Conservation (phyloP, 2,113 vertebrate species). For the Ciconia boyciana region DNA sequence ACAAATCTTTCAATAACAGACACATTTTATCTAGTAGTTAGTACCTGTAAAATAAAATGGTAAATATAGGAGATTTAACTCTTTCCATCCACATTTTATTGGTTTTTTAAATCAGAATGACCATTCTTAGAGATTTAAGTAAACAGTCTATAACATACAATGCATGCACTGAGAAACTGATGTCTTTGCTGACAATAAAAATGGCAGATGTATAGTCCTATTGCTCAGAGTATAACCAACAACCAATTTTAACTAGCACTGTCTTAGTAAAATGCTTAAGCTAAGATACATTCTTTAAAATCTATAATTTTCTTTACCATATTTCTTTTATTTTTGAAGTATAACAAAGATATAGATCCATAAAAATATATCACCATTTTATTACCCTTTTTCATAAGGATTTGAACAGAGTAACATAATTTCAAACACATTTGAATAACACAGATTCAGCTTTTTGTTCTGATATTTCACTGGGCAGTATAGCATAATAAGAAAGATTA, state of each 20-base stretch:
- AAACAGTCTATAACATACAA: not conserved
- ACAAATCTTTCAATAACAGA: not conserved
- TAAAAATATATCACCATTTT: not conserved
- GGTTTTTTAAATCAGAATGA: not conserved
- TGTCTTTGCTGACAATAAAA: conserved; percentile 5
- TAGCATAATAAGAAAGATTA: not conserved
- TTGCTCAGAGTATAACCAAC: not conserved
- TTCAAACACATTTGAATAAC: not conserved
- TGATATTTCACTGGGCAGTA: not conserved
- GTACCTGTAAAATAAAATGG: conserved; percentile 18
- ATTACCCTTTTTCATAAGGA: not conserved
- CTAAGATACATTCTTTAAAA: not conserved
- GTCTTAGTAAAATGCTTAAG: conserved; percentile 10
- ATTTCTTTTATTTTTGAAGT: not conserved
- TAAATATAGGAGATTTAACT: not conserved
- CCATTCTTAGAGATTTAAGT: not conserved
- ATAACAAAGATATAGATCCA: not conserved
- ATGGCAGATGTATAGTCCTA: not conserved
- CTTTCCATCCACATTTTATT: not conserved
- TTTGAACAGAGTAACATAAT: not conserved
- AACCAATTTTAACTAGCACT: not conserved
- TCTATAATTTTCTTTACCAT: not conserved
- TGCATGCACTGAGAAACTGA: not conserved
- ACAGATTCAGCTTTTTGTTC: not conserved
- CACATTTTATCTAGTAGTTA: conserved; percentile 42